phyloP scores from a whole-genome alignment of 2,113 vertebrate genomes.

The Dipodomys spectabilis region DNA sequence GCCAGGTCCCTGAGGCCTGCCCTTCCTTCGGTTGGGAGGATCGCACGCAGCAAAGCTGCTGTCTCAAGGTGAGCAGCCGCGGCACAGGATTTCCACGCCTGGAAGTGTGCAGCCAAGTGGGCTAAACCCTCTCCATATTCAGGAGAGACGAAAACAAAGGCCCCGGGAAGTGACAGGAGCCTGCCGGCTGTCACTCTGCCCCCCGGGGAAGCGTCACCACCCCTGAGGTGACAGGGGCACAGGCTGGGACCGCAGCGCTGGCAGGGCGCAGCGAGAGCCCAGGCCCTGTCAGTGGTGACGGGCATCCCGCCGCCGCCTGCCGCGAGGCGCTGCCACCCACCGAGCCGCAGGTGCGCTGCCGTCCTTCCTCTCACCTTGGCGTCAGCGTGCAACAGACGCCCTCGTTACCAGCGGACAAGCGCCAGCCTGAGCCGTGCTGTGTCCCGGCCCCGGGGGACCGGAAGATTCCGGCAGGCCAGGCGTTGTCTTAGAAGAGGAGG shows the following conservation, averaged over 20 bases:
- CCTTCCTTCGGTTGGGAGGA: background rate
- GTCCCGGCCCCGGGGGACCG: background rate
- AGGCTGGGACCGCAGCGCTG: background rate
- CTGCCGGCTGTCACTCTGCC: background rate
- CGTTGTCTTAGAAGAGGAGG: background rate
- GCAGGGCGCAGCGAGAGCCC: background rate
- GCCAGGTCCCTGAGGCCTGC: background rate
- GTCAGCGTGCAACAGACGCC: background rate
- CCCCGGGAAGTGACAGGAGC: background rate
- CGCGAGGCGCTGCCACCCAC: too few species aligned
- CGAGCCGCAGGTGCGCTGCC: background rate
- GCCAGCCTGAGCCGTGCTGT: too few species aligned
- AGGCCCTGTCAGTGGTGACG: background rate
- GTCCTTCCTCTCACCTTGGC: background rate
- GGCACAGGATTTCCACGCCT: too few species aligned
- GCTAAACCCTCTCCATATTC: too few species aligned
- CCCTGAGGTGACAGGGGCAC: background rate
- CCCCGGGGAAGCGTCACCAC: background rate
- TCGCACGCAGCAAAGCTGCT: too few species aligned
- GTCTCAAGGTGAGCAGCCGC: background rate
- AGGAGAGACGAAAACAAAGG: background rate
- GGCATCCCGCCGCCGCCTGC: background rate
- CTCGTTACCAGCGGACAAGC: background rate
- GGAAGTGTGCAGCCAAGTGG: background rate
- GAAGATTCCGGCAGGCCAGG: background rate